These are phyloP conservation scores for Acanthopagrus latus DNA, from an alignment of 2,797 vertebrate genomes.

Conservation along the genomic window DNA sequence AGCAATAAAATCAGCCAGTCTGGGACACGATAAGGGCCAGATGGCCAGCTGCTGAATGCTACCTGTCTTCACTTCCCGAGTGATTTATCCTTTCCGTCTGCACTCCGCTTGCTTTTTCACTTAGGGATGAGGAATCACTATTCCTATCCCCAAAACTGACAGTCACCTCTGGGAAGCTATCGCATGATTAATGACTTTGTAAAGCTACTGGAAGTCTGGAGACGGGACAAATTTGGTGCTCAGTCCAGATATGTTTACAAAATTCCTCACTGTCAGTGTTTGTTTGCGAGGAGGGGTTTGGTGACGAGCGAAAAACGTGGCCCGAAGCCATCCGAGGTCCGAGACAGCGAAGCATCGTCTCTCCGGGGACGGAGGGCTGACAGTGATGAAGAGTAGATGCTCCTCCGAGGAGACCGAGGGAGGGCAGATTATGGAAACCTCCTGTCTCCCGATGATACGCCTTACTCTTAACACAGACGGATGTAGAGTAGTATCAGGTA, in stretches of 20 bases:
- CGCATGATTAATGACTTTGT: constrained; percentile 84
- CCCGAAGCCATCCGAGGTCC: constrained; percentile 65
- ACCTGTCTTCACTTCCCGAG: constrained; percentile 79
- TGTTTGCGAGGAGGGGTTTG: constrained; percentile 79
- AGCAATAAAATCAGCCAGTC: constrained; percentile 84
- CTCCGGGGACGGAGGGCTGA: constrained; percentile 79
- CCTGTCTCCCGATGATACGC: constrained; percentile 77
- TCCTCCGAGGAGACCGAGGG: constrained; percentile 79
- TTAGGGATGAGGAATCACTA: constrained; percentile 83
- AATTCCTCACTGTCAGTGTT: constrained; percentile 78
- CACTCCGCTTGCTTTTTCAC: constrained; percentile 86
- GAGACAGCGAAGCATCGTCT: constrained; percentile 77
- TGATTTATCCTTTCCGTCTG: constrained; percentile 86
- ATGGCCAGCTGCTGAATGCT: constrained; percentile 83
- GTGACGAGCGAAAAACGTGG: constrained; percentile 74
- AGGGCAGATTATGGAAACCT: constrained; percentile 79
- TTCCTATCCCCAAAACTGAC: constrained; percentile 77
- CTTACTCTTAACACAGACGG: constrained; percentile 79
- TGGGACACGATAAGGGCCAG: constrained; percentile 79
- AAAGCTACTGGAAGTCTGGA: constrained; percentile 83
- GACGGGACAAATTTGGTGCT: constrained; percentile 69
- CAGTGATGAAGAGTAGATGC: constrained; percentile 83
- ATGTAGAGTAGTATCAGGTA: constrained; percentile 81
- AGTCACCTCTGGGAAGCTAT: constrained; percentile 83
- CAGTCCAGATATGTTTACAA: constrained; percentile 83